Evolutionary conservation across 2,797 vertebrate genomes (phyloP), one percentile per base, ranked within the genome.

Genomic region (Acipenser transmontanus): DNA sequence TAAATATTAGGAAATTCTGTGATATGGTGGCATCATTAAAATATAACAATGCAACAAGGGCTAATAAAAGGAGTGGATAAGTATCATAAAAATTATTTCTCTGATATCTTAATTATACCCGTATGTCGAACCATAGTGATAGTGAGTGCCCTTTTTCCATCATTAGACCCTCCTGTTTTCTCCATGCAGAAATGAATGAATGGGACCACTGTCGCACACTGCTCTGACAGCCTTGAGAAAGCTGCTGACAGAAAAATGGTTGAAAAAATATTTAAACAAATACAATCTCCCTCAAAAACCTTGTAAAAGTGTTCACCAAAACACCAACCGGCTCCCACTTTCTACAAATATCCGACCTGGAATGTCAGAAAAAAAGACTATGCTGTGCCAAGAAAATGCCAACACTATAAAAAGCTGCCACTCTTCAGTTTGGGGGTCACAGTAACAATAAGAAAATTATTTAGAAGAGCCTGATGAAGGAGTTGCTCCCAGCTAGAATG

Each of bases 271-370:
- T n/a, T 57, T 57, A 57, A 57, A 11, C 14, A 13, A 11, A n/a
- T n/a, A n/a, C n/a, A n/a, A 7, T 11, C 11, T 57, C 12, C 54
- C 12, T 11, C 54, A n/a, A 57, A n/a, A 57, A 11, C 54, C 54
- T 57, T 57, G 54, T 57, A 57, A 57, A 57, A 57, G 54, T 57
- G 54, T 57, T 13, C 12, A n/a, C 54, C 54, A 11, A 57, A 57
- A 57, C 54, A 57, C 9, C 54, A 11, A 13, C 54, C 54, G 14
- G 11, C n/a, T 13, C 54, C 14, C 54, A 57, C 54, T 7, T 11
- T 57, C 54, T n/a, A 13, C 54, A 57, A 57, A 57, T 6, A 57
- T 57, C 54, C 54, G 6, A 57, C 9, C 54, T 3, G 54, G 9
- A 57, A 57, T 11, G 9, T 13, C 12, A 8, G 12, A 52, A 52